A percentile compares a stretch with the other conserved stretches of the same genome.
These are phyloP conservation scores for Zingel zingel DNA, from an alignment of 2,113 vertebrate genomes.

Conservation along the genomic window DNA sequence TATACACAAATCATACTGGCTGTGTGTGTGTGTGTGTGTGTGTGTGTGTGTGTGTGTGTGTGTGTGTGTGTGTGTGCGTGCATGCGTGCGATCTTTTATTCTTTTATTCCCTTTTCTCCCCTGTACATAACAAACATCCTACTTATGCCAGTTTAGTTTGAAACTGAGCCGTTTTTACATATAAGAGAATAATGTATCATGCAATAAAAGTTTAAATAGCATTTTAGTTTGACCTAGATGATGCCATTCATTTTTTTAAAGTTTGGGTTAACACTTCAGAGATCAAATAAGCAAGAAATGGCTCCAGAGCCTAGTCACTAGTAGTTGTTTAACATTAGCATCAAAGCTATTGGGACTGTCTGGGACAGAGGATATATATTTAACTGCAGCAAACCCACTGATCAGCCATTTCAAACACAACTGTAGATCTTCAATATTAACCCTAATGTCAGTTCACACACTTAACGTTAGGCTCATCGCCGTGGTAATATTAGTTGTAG, in stretches of 20 bases:
- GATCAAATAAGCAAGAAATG: not conserved
- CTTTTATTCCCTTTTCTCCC: not conserved
- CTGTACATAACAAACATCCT: constrained; percentile 13
- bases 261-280: not conserved
- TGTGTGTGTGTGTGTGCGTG: not conserved
- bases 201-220: not conserved
- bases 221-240: not conserved
- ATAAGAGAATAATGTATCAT: not conserved
- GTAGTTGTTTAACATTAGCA: not conserved
- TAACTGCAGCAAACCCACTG: too few species aligned
- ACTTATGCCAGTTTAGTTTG: not conserved
- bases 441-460: too few species aligned
- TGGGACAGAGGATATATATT: too few species aligned
- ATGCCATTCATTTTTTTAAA: not conserved
- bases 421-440: too few species aligned
- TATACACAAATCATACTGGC: constrained; percentile 59
- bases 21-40: constrained; percentile 34
- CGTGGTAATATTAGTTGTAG: too few species aligned
- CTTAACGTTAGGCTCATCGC: too few species aligned
- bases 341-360: too few species aligned
- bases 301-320: not conserved
- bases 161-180: not conserved
- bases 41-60: constrained; percentile 25
- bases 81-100: not conserved
- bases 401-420: too few species aligned